These are phyloP conservation scores for Ceratotherium simum DNA, from an alignment of 2,113 vertebrate genomes.

Conservation along the genomic window DNA sequence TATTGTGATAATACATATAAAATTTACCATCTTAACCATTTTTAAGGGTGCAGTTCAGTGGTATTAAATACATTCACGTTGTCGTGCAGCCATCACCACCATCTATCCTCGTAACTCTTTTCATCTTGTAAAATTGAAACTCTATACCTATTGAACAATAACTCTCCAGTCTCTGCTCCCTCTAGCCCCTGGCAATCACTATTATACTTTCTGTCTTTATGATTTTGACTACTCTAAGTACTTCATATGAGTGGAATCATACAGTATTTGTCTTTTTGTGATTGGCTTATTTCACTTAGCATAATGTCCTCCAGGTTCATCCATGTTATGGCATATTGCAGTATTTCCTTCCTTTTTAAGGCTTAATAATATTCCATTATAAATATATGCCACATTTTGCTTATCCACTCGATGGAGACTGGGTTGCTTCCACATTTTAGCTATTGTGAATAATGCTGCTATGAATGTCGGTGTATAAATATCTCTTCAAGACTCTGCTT, in stretches of 20 bases:
- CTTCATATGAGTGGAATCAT: background rate
- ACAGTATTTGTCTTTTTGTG: background rate
- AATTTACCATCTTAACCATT: background rate
- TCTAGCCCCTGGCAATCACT: background rate
- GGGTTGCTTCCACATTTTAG: background rate
- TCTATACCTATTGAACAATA: background rate
- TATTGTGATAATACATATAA: background rate
- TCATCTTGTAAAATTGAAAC: conserved; percentile 2
- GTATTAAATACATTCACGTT: background rate
- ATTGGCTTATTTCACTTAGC: background rate
- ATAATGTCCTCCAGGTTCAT: background rate
- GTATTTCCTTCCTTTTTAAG: background rate
- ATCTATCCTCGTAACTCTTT: background rate
- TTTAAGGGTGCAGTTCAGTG: background rate
- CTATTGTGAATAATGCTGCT: background rate
- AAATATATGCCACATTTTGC: background rate
- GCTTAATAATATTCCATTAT: background rate
- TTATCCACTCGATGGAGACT: background rate
- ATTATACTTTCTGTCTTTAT: background rate
- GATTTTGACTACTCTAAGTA: background rate
- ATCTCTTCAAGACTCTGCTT: background rate
- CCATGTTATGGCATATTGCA: background rate
- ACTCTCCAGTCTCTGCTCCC: background rate
- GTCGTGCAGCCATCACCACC: background rate
- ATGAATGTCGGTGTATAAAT: background rate